Evolutionary conservation across 2,888 invertebrate genomes (phyloP), one percentile per base, ranked within the genome.

Genomic region (Deroplatys truncata): DNA sequence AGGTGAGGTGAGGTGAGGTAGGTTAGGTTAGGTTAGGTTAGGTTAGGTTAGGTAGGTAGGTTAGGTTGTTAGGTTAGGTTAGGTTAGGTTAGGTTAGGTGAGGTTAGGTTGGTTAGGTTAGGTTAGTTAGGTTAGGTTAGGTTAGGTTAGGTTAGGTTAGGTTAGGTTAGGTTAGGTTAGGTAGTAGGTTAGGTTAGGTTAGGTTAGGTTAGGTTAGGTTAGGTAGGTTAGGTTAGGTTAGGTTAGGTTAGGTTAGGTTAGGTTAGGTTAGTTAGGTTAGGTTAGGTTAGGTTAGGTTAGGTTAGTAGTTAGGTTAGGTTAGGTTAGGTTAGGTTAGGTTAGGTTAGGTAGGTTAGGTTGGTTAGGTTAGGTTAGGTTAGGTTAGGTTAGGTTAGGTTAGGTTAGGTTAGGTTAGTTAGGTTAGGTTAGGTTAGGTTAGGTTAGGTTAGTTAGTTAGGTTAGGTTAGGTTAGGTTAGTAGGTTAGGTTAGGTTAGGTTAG

Each of bases 1-100:
- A 90, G 91, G 91, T 91, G 91, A 89, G 91, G 91, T 91, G 90
- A 88, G 84, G 91, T 91, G 1, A 9, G 35, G 7, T 35, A 35
- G 35, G 35, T 35, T 91, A 91, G 91, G 91, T 91, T 91, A 91
- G 91, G 91, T 91, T 91, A 91, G 91, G 84, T 83, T 83, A 83
- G 84, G 84, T 83, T 83, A 35, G 35, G 35, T 35, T 35, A 35
- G 35, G 35, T 35, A 31, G 31, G 35, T 83, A 28, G 83, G 83
- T 83, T 83, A 28, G 83, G 83, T 83, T 83, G 91, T 90, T 90
- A 88, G 90, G 88, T 90, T 89, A 88, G 90, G 90, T 90, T 90
- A 89, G 90, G 89, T 90, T 90, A 87, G 90, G 89, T 90, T 87
- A 88, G 87, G 87, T 89, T 89, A 85, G 87, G 85, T 84, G 83